A percentile compares a stretch with the other conserved stretches of the same genome.
phyloP scores from a whole-genome alignment of 1,140 invertebrate genomes.

The Micrasema longulum region DNA sequence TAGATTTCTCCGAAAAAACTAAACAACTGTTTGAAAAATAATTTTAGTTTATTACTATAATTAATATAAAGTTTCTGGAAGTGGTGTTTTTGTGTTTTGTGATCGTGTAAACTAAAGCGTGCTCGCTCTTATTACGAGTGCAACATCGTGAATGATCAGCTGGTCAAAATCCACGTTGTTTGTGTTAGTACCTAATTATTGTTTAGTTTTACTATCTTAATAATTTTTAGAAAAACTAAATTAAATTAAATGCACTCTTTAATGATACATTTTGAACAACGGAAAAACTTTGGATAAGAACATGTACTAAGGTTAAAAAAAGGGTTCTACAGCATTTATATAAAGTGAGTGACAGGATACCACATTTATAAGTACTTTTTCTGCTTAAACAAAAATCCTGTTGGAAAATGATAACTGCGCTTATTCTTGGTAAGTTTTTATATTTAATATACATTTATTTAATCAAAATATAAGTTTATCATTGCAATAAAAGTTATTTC shows the following conservation, averaged over 20 bases:
- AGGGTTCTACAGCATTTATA: conserved; percentile 9
- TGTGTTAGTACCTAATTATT: conserved; percentile 6
- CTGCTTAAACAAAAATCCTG: neutral
- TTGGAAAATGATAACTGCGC: conserved; percentile 10
- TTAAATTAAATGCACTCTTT: neutral
- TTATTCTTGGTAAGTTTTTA: conserved; percentile 7
- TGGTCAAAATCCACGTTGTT: conserved; percentile 15
- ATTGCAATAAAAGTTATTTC: too few species aligned
- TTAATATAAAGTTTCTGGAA: neutral
- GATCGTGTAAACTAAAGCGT: neutral
- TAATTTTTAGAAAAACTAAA: neutral
- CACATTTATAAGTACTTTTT: neutral
- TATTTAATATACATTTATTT: too few species aligned
- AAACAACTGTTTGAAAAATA: neutral
- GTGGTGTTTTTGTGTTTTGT: conserved; percentile 19
- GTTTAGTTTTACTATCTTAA: neutral
- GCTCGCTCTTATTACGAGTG: neutral
- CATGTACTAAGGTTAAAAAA: conserved; percentile 1
- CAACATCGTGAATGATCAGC: conserved; percentile 9
- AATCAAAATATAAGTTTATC: too few species aligned
- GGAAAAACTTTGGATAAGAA: conserved; percentile 11
- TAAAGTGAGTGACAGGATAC: conserved; percentile 21
- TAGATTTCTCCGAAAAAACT: neutral
- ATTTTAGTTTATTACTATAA: neutral
- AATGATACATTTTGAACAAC: neutral